Evolutionary conservation across 2,113 vertebrate species (phyloP), one percentile per base, ranked within the genome.

Genomic region (Crotophaga sulcirostris): DNA sequence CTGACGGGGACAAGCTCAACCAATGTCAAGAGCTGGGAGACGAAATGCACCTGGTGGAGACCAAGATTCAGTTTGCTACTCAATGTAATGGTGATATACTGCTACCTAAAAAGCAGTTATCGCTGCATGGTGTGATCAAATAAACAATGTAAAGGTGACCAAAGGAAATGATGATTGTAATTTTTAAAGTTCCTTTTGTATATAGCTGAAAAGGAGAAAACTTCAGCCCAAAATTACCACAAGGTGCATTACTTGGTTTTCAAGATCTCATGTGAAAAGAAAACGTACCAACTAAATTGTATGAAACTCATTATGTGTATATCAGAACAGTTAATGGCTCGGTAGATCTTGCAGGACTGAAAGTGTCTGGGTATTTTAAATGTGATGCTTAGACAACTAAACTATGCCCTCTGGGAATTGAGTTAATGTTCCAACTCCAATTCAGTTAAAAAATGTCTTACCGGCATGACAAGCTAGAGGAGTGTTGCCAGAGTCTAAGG

Each of bases 361-460:
- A 80, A 85, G 72, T 25, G 56, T 63, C 78, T 85, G 67, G 29
- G 34, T 86, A n/a, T 66, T 90, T 93, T 86, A 93, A 93, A 85
- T 0, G 1, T 20, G 51, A 90, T 70, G 59, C 87, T 78, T 87
- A 92, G 73, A 86, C 5, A 2, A 83, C 67, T 85, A 74, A 93
- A 90, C 51, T 75, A 47, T 31, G 38, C 31, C 68, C 75, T 88
- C 72, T 74, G 76, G 88, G 72, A 84, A 60, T 17, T 26, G 72
- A 88, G 60, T 49, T 92, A 88, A 89, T 60, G 56, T 90, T 93
- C 90, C 72, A 59, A 64, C 86, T 92, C 66, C 64, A 88, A 44
- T 84, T 75, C 78, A 69, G 66, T 76, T 82, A 34, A 82, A 88
- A 75, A 82, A 73, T 4, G 0, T 52, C 89, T 91, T 82, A 29